Evolutionary conservation across 2,888 invertebrate genomes (phyloP), one percentile per base, ranked within the genome.

Genomic region (Mythimna ferrago): DNA sequence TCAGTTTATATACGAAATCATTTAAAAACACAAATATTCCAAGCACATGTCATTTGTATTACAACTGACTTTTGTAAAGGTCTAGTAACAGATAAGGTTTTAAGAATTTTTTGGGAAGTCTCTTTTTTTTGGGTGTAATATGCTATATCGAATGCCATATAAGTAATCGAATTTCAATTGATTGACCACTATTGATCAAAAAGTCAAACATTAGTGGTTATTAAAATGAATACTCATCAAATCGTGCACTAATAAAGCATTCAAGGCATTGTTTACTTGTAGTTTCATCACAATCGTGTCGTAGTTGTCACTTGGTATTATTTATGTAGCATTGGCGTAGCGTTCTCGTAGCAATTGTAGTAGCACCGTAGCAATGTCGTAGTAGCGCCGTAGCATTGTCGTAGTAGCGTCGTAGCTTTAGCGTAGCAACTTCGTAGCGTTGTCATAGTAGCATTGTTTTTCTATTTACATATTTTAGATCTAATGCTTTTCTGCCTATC

Each of bases 21-120:
- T 38, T 67, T 56, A 48, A 76, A 41, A 41, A 48, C 7, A n/a
- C 19, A 76, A 76, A 38, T 38, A 26, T 54, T 75, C n/a, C n/a
- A 4, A 66, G 26, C 14, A 19, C 0, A 35, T 58, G n/a, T n/a
- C 16, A 65, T 44, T 26, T 11, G 35, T 54, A 16, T 9, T 38
- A 26, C 5, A 6, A 21, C 19, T 26, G 11, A 26, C 48, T 35
- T 54, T 48, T 26, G 48, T 73, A 48, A 41, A n/a, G 9, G 65
- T 76, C 16, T 16, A 54, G 21, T n/a, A 11, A 4, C 41, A 44
- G 16, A 1, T 19, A 3, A 73, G 9, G n/a, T 3, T 44, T 14
- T 16, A n/a, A 38, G 11, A 44, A 44, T 3, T 11, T 41, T 44
- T 44, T 11, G 4, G 4, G 44, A 44, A 44, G 14, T 44, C 44